phyloP scores from a whole-genome alignment of 2,797 vertebrate species.

The Lagorchestes hirsutus region DNA sequence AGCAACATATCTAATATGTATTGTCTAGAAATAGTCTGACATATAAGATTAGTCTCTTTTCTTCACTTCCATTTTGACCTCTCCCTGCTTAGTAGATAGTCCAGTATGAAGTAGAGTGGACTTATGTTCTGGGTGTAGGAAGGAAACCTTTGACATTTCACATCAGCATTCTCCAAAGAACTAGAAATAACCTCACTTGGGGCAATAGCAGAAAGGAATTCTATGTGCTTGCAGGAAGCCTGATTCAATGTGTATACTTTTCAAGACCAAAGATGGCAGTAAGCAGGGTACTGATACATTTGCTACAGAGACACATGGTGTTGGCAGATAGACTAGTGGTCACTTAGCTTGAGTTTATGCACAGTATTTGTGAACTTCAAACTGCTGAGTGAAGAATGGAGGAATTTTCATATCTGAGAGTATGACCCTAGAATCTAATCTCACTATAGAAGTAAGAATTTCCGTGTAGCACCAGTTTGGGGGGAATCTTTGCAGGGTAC shows the following conservation, averaged over 20 bases:
- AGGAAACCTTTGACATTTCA: not conserved
- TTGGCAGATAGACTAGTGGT: not conserved
- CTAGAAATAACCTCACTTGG: not conserved
- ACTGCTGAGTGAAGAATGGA: not conserved
- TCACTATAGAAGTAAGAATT: not conserved
- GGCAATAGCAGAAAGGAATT: not conserved
- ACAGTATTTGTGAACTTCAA: not conserved
- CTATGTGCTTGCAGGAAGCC: not conserved
- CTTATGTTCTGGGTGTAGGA: not conserved
- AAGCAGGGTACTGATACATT: not conserved
- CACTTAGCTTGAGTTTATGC: not conserved
- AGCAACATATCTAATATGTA: not conserved
- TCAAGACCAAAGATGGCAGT: not conserved
- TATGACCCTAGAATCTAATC: not conserved
- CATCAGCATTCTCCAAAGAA: too few species aligned
- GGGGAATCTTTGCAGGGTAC: not conserved
- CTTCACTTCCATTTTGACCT: not conserved
- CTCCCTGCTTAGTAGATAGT: not conserved
- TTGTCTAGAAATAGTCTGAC: not conserved
- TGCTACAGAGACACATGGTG: not conserved
- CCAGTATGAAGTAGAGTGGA: not conserved
- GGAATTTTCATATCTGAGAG: not conserved
- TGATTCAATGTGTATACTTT: not conserved
- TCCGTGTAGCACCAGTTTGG: not conserved
- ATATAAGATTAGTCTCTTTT: not conserved